Evolutionary conservation across 2,888 invertebrate species (phyloP), one percentile per base, ranked within the genome.

Genomic region (Orchesella flavescens): DNA sequence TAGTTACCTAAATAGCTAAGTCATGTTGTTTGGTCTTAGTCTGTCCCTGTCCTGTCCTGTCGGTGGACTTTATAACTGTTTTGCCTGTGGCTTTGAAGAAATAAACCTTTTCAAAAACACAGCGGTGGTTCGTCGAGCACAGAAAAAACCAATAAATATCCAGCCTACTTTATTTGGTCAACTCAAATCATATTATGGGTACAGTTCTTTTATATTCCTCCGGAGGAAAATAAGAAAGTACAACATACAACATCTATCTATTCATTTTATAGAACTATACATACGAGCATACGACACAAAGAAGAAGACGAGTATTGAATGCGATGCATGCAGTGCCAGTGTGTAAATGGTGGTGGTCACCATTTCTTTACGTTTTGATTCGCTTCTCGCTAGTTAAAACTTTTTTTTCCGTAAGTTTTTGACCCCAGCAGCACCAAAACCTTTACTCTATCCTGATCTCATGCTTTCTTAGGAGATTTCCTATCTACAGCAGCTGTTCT

Each of bases 1-100:
- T 66, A 66, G 44, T 66, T 59, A 59, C 59, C 59, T 59, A 59
- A n/a, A 59, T 66, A 66, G 12, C 63, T 9, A 57, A 19, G 17
- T 57, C 57, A 57, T 57, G 57, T 57, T 19, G 34, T 34, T 34
- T 34, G 34, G 34, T 34, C 34, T 34, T 2, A 7, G 34, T 34
- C 34, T 34, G n/a, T n/a, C n/a, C 17, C 59, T 59, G 10, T 55
- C 12, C n/a, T 55, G 12, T 55, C 55, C 55, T 55, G n/a, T 21
- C 34, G 34, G 21, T 19, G 57, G 57, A 57, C 57, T 57, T 57
- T 34, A 34, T 34, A 34, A 7, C 34, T 34, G 34, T 34, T 4
- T 57, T 57, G 57, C 57, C 57, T 57, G 57, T 57, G 57, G 57
- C 57, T 57, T 21, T 49, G 19, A 57, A 49, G 59, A 17, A 59